Evolutionary conservation across 2,113 vertebrate genomes (phyloP).

Genomic region (Syrrhaptes paradoxus): DNA sequence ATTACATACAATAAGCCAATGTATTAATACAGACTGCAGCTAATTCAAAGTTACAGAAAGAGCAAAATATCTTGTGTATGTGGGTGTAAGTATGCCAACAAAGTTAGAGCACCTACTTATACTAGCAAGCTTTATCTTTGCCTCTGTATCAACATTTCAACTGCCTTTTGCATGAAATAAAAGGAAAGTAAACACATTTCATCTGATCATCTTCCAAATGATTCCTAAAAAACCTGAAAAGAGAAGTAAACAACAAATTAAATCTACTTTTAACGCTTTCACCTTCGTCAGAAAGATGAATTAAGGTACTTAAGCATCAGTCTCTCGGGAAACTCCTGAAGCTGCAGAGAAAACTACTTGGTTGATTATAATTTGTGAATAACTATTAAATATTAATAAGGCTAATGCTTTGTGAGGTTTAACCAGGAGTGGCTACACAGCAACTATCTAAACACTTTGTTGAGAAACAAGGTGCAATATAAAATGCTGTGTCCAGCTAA

Average conservation of each 20-base stretch:
- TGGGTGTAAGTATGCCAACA: not conserved
- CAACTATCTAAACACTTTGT: not conserved
- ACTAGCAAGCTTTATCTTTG: not conserved
- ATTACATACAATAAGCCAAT: not conserved
- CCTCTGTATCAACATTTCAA: not conserved
- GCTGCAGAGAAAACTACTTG: slow-evolving; percentile 11
- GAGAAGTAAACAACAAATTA: not conserved
- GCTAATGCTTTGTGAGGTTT: not conserved
- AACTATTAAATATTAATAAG: slow-evolving; percentile 40
- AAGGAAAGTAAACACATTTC: not conserved
- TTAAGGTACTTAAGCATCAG: slow-evolving; percentile 8
- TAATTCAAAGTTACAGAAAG: not conserved
- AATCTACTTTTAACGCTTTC: slow-evolving; percentile 22
- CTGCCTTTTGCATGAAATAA: not conserved
- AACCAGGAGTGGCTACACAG: not conserved
- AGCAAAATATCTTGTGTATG: not conserved
- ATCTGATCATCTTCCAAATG: not conserved
- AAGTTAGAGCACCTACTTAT: not conserved
- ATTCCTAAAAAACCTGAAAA: not conserved
- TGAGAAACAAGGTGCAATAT: not conserved
- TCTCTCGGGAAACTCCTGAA: slow-evolving; percentile 19
- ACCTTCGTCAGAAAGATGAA: not conserved
- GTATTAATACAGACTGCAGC: not conserved
- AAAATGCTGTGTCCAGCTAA: not conserved
- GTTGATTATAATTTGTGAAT: not conserved